These are phyloP conservation scores for Camponotus pennsylvanicus DNA, from an alignment of 1,140 invertebrate genomes.

Conservation along the genomic window DNA sequence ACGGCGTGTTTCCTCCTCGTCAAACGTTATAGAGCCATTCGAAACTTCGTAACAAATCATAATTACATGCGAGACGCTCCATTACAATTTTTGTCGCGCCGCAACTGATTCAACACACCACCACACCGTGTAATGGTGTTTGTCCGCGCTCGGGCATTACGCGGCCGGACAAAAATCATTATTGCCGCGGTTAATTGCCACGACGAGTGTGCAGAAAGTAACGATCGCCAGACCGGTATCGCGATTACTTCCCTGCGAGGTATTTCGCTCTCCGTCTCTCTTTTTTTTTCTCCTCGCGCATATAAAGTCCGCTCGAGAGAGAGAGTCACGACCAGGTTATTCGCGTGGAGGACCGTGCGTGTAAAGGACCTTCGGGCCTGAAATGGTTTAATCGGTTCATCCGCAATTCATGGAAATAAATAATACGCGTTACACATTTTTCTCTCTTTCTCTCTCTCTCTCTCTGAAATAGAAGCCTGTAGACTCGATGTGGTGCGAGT, in stretches of 20 bases:
- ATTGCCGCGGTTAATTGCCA: slow-evolving; percentile 61
- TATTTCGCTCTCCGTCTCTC: slow-evolving; percentile 20
- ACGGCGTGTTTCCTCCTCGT: background rate
- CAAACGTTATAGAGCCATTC: slow-evolving; percentile 51
- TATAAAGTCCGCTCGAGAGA: slow-evolving; percentile 34
- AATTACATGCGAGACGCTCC: slow-evolving; percentile 50
- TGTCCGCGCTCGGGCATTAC: slow-evolving; percentile 47
- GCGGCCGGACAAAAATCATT: slow-evolving; percentile 52
- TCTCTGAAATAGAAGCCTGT: background rate
- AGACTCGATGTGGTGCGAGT: background rate
- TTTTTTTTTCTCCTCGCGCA: background rate
- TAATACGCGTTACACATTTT: slow-evolving; percentile 57
- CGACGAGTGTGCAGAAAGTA: slow-evolving; percentile 61
- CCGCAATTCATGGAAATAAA: slow-evolving; percentile 62
- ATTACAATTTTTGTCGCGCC: slow-evolving; percentile 57
- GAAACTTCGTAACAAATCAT: slow-evolving; percentile 52
- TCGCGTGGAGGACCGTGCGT: background rate
- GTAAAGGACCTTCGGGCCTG: background rate
- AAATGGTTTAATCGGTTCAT: slow-evolving; percentile 63
- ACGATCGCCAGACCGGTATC: slow-evolving; percentile 60
- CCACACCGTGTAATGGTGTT: slow-evolving; percentile 6
- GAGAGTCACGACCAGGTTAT: slow-evolving; percentile 29
- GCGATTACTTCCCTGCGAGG: slow-evolving; percentile 47
- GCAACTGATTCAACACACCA: slow-evolving; percentile 21
- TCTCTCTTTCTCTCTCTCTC: background rate